These are phyloP conservation scores for Ailurus styani DNA, from an alignment of 2,113 vertebrate genomes.

Conservation along the genomic window DNA sequence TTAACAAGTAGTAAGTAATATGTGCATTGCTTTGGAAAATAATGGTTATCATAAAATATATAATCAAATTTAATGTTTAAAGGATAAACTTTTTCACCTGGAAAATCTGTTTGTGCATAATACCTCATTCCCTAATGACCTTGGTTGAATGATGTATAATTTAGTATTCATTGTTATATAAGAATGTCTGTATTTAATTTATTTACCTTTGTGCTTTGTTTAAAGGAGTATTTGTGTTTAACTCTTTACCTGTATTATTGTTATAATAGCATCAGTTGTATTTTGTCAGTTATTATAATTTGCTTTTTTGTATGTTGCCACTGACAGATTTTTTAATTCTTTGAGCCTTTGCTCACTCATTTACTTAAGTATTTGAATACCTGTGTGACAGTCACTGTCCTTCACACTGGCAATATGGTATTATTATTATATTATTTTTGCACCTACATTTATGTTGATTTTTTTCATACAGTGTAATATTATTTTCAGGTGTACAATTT, in stretches of 20 bases:
- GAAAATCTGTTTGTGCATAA: not conserved
- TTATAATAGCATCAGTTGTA: not conserved
- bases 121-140: not conserved
- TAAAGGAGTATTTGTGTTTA: not conserved
- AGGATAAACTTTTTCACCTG: not conserved
- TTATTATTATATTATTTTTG: not conserved
- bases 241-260: not conserved
- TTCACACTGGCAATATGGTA: not conserved
- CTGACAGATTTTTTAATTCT: not conserved
- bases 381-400: not conserved
- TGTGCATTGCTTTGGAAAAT: not conserved
- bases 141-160: not conserved
- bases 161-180: not conserved
- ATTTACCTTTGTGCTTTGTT: not conserved
- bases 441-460: not conserved
- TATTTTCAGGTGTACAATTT: not conserved
- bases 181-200: not conserved
- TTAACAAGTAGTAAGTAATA: not conserved
- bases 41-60: not conserved
- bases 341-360: not conserved
- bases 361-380: not conserved
- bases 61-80: slow-evolving; percentile 7
- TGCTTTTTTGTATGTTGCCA: not conserved
- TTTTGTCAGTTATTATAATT: not conserved
- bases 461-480: not conserved